A percentile compares a stretch with the other conserved stretches of the same genome.
phyloP scores from a whole-genome alignment of 2,113 vertebrate genomes.

The Macaca nemestrina region DNA sequence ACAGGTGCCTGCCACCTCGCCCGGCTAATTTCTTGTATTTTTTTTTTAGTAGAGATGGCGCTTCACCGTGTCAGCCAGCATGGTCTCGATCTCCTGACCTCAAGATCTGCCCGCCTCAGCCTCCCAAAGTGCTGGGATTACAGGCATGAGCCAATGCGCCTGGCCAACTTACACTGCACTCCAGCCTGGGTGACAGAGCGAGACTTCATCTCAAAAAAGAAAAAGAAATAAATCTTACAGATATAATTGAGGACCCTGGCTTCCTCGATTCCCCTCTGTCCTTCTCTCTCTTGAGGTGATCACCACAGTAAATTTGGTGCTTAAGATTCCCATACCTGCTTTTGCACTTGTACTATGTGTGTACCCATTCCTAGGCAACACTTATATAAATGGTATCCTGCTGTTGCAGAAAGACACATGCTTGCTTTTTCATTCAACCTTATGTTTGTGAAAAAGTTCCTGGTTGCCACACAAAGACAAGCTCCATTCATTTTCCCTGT shows the following conservation, averaged over 20 bases:
- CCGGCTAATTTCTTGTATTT: too few relatives aligned
- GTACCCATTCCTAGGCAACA: neutral
- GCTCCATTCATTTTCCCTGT: conserved; percentile 3
- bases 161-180: too few relatives aligned
- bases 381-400: neutral
- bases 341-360: neutral
- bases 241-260: neutral
- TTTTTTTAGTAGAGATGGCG: too few relatives aligned
- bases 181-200: too few relatives aligned
- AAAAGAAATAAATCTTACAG: neutral
- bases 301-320: neutral
- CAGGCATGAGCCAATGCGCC: too few relatives aligned
- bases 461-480: conserved; percentile 37
- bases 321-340: neutral
- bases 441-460: conserved; percentile 29
- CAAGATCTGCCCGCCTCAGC: fast-evolving
- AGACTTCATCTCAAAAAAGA: too few relatives aligned
- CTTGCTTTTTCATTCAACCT: conserved; percentile 23
- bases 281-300: neutral
- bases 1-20: too few relatives aligned
- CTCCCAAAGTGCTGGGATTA: too few relatives aligned
- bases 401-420: conserved; percentile 38
- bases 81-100: too few relatives aligned
- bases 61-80: too few relatives aligned
- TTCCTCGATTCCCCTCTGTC: neutral